phyloP scores from a whole-genome alignment of 1,140 invertebrate species.

The Cydia amplana region DNA sequence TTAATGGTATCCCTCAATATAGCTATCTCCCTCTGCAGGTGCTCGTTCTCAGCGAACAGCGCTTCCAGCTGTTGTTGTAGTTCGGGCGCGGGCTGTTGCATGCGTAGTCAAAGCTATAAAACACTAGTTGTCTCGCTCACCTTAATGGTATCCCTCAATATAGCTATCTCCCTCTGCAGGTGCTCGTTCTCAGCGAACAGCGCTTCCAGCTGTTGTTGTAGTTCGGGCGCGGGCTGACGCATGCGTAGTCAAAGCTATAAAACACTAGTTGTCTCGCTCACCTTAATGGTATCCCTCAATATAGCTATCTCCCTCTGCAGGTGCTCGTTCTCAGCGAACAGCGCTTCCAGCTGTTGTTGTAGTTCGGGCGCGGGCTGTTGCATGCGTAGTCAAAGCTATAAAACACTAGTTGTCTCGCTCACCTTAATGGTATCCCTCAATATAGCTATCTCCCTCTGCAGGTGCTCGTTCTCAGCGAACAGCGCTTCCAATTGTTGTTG shows the following conservation, averaged over 20 bases:
- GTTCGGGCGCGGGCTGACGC: conserved; percentile 93
- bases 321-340: conserved; percentile 97
- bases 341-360: conserved; percentile 94
- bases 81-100: too few relatives aligned
- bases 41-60: too few relatives aligned
- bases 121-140: too few relatives aligned
- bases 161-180: too few relatives aligned
- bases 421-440: conserved; percentile 97
- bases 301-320: conserved; percentile 96
- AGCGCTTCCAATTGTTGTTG: conserved; percentile 95
- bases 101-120: too few relatives aligned
- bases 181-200: too few relatives aligned
- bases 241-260: too few relatives aligned
- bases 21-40: too few relatives aligned
- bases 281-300: conserved; percentile 96
- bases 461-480: conserved; percentile 96
- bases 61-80: too few relatives aligned
- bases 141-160: too few relatives aligned
- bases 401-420: conserved; percentile 40
- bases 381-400: conserved; percentile 90
- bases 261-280: conserved; percentile 74
- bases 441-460: conserved; percentile 96
- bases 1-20: too few relatives aligned
- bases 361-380: conserved; percentile 92
- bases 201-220: too few relatives aligned